Evolutionary conservation across 2,113 vertebrate species (phyloP), one percentile per base, ranked within the genome.

Genomic region (Siniperca knerii): DNA sequence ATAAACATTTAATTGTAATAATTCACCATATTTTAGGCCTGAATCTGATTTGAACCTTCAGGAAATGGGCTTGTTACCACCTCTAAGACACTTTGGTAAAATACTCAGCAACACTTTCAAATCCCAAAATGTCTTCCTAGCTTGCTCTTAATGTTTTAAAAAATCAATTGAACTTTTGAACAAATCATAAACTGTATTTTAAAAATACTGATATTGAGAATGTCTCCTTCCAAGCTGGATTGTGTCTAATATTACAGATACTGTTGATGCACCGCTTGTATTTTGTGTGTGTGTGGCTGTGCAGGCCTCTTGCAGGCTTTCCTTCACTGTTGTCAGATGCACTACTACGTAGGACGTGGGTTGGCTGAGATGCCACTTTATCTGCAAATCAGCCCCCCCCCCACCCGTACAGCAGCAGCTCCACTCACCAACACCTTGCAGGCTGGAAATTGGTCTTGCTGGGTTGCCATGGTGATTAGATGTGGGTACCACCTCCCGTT

Each of bases 381-480:
- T 84, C 89, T 85, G 79, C 75, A 81, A 73, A 88, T 77, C 75
- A 42, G 29, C 79, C 72, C 64, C 23, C n/a, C 13, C 21, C 8
- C 60, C 69, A 13, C 21, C 29, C 1, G 23, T 62, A 58, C 72
- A 74, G 21, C 62, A 66, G 58, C 79, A 23, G 25, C 80, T 60
- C 68, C 10, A 4, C 86, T 89, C 82, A 64, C 72, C 44, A 40
- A 74, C 87, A 84, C 79, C 84, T 87, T 65, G 46, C 73, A 75
- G 13, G 33, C 62, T 64, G 50, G 74, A 85, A 87, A 89, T 80
- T 78, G 77, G 86, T 86, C 86, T 77, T 76, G 61, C 72, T 84
- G 29, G 70, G 92, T 94, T 94, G 86, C 90, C 83, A 92, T 92
- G 86, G 92, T 52, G 74, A 93, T 79, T 16, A 25, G 62, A 84